Conservation (phyloP, 1,140 invertebrate species). For the Ceratina calcarata region DNA sequence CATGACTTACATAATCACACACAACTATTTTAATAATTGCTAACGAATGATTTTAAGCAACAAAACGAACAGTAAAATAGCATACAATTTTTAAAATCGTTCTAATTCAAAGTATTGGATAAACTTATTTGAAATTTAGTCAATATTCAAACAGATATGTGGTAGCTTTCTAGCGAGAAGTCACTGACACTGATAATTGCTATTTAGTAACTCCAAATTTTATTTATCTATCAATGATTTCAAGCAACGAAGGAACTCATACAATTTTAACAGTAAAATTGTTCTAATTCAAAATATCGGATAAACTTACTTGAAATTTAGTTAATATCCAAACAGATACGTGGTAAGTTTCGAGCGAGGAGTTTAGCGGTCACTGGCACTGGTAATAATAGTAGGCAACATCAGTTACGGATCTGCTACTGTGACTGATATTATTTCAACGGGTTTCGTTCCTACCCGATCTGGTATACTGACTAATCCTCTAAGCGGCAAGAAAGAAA, state of each 20-base stretch:
- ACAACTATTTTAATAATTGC: too few species aligned
- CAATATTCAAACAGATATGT: not conserved
- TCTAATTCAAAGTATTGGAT: not conserved
- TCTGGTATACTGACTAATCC: not conserved
- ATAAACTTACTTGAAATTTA: not conserved
- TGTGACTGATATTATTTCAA: conserved; percentile 4
- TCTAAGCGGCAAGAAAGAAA: not conserved
- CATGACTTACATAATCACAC: too few species aligned
- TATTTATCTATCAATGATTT: too few species aligned
- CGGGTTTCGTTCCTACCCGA: not conserved
- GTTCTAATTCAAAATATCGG: too few species aligned
- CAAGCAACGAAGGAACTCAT: too few species aligned
- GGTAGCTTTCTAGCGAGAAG: not conserved
- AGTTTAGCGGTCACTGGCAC: not conserved
- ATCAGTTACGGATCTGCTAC: not conserved
- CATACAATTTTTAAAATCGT: too few species aligned
- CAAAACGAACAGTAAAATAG: too few species aligned
- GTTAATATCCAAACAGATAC: not conserved
- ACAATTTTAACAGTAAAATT: too few species aligned
- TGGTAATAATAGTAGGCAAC: not conserved
- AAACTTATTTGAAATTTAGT: not conserved
- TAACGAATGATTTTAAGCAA: too few species aligned
- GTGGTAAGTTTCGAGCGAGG: not conserved
- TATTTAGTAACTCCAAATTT: too few species aligned
- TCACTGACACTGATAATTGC: not conserved